phyloP scores from a whole-genome alignment of 1,140 invertebrate species.

The Zaprionus taronus region DNA sequence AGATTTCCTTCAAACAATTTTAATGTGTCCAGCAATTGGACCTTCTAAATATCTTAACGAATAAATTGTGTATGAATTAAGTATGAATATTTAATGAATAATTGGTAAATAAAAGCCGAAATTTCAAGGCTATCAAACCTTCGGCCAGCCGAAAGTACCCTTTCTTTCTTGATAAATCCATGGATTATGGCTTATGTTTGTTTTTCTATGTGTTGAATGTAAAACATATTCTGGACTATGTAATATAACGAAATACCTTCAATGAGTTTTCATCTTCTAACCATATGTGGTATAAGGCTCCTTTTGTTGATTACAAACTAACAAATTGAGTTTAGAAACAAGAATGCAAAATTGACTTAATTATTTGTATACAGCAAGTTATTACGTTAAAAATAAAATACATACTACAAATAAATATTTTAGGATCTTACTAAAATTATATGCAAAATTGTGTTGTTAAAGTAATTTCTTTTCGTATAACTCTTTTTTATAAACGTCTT shows the following conservation, averaged over 20 bases:
- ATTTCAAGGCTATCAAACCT: no score
- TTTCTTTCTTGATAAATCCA: no score
- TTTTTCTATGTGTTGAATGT: not conserved
- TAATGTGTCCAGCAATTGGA: no score
- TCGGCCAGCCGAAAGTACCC: no score
- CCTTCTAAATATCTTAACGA: no score
- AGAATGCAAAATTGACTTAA: constrained; percentile 3
- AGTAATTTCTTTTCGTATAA: constrained; percentile 75
- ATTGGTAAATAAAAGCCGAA: no score
- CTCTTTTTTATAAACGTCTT: constrained; percentile 72
- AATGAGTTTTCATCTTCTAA: constrained; percentile 25
- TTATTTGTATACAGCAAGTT: not conserved
- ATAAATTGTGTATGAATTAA: no score
- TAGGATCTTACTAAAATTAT: constrained; percentile 8
- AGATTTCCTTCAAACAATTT: no score
- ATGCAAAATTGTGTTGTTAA: constrained; percentile 48
- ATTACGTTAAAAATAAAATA: not conserved
- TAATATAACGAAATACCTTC: constrained; percentile 10
- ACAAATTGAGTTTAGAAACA: constrained; percentile 34
- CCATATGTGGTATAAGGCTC: constrained; percentile 52
- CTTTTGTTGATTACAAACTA: constrained; percentile 83
- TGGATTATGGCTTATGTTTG: no score
- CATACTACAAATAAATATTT: constrained; percentile 8
- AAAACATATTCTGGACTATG: not conserved
- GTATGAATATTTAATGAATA: no score